Conservation (phyloP, 2,113 vertebrate species). For the Aldabrachelys gigantea region DNA sequence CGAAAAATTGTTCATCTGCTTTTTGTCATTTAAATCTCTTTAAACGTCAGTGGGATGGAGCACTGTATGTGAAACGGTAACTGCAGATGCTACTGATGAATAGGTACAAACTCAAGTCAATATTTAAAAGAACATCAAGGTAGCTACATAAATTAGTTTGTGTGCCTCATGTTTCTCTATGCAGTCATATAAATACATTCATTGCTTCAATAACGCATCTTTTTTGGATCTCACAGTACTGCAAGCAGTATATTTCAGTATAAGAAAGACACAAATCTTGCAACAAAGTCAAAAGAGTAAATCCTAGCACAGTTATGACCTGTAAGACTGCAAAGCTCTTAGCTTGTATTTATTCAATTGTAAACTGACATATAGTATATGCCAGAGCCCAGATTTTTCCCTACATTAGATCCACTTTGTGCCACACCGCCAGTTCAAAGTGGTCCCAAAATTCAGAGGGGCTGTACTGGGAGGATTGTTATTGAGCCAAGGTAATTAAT, state of each 20-base stretch:
- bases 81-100: constrained; percentile 31
- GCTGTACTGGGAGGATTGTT: neutral
- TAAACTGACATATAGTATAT: neutral
- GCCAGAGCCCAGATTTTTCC: neutral
- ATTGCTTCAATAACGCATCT: constrained; percentile 43
- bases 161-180: constrained; percentile 33
- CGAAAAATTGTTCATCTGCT: neutral
- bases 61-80: neutral
- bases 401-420: neutral
- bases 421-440: neutral
- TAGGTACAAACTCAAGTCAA: neutral
- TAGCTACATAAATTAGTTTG: constrained; percentile 40
- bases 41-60: neutral
- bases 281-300: constrained; percentile 24
- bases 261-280: constrained; percentile 28
- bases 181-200: constrained; percentile 45
- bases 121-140: constrained; percentile 29
- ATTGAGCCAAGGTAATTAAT: neutral
- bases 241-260: constrained; percentile 33
- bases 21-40: constrained; percentile 29
- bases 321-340: constrained; percentile 15
- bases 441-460: neutral
- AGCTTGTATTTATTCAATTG: constrained; percentile 3
- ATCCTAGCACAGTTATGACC: constrained; percentile 35
- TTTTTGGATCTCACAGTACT: constrained; percentile 10